Percentiles rank a stretch among this genome's conserved stretches.
Evolutionary conservation across 2,113 vertebrate genomes (phyloP).

Genomic region (Corythornis vintsioides): DNA sequence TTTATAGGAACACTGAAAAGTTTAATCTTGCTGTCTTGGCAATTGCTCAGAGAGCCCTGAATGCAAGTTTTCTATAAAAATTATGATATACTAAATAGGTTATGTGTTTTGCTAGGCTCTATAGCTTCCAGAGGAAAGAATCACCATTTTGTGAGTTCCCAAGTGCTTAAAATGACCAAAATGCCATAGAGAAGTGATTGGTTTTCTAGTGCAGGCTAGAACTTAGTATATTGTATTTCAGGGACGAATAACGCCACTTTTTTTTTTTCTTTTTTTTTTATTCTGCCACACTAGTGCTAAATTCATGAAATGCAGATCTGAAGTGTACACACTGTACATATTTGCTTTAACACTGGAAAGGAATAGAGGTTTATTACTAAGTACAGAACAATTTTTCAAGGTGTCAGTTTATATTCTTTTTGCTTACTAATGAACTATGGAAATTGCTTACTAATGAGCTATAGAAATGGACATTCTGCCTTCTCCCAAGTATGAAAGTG

Average conservation of each 20-base stretch:
- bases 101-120: background rate
- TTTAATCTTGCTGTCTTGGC: background rate
- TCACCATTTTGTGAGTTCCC: background rate
- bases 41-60: background rate
- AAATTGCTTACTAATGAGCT: slow-evolving; percentile 65
- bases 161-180: background rate
- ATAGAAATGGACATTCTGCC: slow-evolving; percentile 40
- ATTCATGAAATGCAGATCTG: slow-evolving; percentile 43
- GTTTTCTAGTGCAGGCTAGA: background rate
- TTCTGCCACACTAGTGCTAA: slow-evolving; percentile 39
- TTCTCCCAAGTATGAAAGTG: background rate
- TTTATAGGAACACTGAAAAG: background rate
- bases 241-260: background rate
- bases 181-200: background rate
- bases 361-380: slow-evolving; percentile 34
- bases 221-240: background rate
- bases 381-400: slow-evolving; percentile 43
- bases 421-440: slow-evolving; percentile 61
- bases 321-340: background rate
- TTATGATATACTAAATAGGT: background rate
- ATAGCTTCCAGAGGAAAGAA: background rate
- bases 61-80: background rate
- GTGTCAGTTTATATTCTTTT: slow-evolving; percentile 31
- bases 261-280: slow-evolving; percentile 21
- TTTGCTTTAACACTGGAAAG: slow-evolving; percentile 36